Conservation (phyloP, 2,888 invertebrate species). For the Megastigmus dorsalis region DNA sequence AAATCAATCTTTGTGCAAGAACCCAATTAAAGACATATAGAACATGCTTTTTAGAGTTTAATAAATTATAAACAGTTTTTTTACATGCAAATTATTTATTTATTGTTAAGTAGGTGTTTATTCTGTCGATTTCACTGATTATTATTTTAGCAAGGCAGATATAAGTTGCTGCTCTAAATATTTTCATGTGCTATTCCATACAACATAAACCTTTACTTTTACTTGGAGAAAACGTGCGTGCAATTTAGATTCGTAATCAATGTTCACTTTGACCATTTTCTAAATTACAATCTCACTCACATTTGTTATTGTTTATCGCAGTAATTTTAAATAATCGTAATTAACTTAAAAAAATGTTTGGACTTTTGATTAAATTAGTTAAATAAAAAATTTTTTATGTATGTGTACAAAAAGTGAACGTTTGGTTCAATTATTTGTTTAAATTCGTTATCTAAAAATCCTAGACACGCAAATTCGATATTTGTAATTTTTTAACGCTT, state of each 20-base stretch:
- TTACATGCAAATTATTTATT: conserved; percentile 38
- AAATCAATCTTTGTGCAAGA: conserved; percentile 14
- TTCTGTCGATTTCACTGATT: conserved; percentile 52
- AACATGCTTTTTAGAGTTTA: conserved; percentile 22
- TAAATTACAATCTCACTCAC: no score
- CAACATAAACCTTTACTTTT: conserved; percentile 34
- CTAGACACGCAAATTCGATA: no score
- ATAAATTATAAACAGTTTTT: background rate
- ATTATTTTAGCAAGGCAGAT: conserved; percentile 35
- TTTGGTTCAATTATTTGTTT: no score
- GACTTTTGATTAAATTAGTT: no score
- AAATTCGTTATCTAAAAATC: no score
- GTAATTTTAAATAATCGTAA: no score
- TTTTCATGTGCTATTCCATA: conserved; percentile 26
- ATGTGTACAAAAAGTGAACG: no score
- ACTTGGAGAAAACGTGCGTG: conserved; percentile 34
- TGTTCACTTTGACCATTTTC: no score
- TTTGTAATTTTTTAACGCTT: background rate
- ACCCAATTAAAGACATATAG: conserved; percentile 30
- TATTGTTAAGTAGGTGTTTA: conserved; percentile 38
- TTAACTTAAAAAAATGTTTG: no score
- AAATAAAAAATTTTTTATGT: no score
- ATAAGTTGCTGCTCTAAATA: conserved; percentile 33
- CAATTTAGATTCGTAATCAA: background rate
- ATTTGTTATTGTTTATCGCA: no score